Conservation (phyloP, 1,140 invertebrate genomes). For the Alviniconcha marisindica region DNA sequence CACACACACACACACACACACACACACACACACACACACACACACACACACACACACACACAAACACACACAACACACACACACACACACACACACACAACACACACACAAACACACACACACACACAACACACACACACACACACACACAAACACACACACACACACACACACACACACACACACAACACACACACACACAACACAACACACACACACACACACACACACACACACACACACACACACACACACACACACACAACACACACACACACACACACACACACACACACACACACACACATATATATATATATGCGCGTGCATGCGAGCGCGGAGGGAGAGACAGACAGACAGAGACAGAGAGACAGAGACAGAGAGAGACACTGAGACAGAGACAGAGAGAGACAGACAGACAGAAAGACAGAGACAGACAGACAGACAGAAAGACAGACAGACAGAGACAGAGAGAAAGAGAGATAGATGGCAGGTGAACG, state of each 20-base stretch:
- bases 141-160: too few relatives aligned
- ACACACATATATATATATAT: not conserved
- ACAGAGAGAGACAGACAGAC: not conserved
- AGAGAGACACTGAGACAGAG: not conserved
- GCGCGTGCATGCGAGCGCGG: not conserved
- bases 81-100: not conserved
- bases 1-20: slow-evolving; percentile 15
- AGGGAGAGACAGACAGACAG: slow-evolving; percentile 2
- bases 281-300: not conserved
- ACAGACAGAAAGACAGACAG: not conserved
- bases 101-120: too few relatives aligned
- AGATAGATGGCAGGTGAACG: too few relatives aligned
- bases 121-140: too few relatives aligned
- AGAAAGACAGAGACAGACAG: not conserved
- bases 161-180: too few relatives aligned
- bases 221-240: too few relatives aligned
- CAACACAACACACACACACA: too few relatives aligned
- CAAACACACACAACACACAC: slow-evolving; percentile 4
- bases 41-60: not conserved
- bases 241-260: not conserved
- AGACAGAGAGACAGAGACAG: not conserved
- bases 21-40: not conserved
- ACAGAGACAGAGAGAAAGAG: too few relatives aligned
- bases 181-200: too few relatives aligned
- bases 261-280: not conserved